These are phyloP conservation scores for Parascotia fuliginaria DNA, from an alignment of 2,888 invertebrate species.

Conservation along the genomic window DNA sequence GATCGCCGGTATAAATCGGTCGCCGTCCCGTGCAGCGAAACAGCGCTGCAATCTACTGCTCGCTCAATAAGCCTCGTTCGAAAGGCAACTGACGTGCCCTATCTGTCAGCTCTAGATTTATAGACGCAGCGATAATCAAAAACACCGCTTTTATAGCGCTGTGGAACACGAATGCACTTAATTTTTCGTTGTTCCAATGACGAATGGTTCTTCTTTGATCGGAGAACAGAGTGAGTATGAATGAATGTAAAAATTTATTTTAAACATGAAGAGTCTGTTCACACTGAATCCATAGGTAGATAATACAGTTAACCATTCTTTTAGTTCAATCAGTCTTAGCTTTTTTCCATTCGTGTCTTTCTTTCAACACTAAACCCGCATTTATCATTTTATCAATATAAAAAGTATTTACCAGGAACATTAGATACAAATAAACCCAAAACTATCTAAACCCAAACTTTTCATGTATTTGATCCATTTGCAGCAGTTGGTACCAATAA, in stretches of 20 bases:
- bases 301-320: no score
- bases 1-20: slow-evolving; percentile 38
- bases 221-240: not conserved
- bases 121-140: slow-evolving; percentile 34
- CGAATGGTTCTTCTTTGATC: slow-evolving; percentile 1
- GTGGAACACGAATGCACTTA: slow-evolving; percentile 17
- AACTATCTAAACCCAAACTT: no score
- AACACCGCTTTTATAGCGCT: slow-evolving; percentile 27
- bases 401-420: no score
- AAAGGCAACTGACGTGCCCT: slow-evolving; percentile 46
- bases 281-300: no score
- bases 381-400: no score
- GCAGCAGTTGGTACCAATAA: no score
- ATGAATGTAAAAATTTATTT: not conserved
- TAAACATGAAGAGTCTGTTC: no score
- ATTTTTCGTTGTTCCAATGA: slow-evolving; percentile 1
- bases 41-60: slow-evolving; percentile 35
- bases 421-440: no score
- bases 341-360: no score
- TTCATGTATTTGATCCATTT: no score
- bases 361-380: no score
- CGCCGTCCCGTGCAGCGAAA: slow-evolving; percentile 28
- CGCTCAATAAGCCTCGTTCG: slow-evolving; percentile 43
- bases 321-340: no score
- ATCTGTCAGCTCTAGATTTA: slow-evolving; percentile 44